Evolutionary conservation across 2,888 invertebrate species (phyloP).

Genomic region (Aelia acuminata): DNA sequence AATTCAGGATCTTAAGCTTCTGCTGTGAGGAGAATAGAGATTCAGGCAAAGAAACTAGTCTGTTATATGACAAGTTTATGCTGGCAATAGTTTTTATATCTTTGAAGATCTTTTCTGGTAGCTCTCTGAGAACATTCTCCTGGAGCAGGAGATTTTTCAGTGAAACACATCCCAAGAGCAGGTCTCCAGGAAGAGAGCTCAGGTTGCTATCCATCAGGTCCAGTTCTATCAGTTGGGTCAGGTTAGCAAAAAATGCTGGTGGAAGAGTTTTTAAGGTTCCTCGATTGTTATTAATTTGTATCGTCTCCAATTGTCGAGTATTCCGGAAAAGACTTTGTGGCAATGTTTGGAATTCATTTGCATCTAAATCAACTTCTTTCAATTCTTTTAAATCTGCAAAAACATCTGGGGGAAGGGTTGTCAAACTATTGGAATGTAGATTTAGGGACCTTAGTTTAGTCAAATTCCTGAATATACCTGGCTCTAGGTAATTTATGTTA

Average conservation of each 20-base stretch:
- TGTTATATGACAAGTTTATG: constrained; percentile 79
- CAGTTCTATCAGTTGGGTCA: constrained; percentile 70
- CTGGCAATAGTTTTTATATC: constrained; percentile 76
- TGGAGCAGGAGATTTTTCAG: constrained; percentile 76
- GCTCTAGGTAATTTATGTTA: constrained; percentile 75
- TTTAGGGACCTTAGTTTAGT: constrained; percentile 76
- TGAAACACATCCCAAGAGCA: constrained; percentile 75
- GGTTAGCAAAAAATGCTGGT: constrained; percentile 74
- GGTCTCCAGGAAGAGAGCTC: constrained; percentile 74
- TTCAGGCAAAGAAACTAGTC: constrained; percentile 74
- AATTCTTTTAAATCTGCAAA: constrained; percentile 77
- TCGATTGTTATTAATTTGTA: constrained; percentile 68
- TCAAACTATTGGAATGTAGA: constrained; percentile 78
- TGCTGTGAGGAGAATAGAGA: constrained; percentile 74
- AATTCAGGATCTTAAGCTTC: constrained; percentile 67
- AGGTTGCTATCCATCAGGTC: constrained; percentile 70
- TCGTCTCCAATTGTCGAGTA: constrained; percentile 71
- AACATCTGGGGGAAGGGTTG: constrained; percentile 74
- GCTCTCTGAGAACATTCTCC: constrained; percentile 71
- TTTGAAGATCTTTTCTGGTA: constrained; percentile 77
- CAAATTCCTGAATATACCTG: constrained; percentile 76
- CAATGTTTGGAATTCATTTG: constrained; percentile 77
- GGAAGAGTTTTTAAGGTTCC: constrained; percentile 74
- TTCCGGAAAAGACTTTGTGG: constrained; percentile 75
- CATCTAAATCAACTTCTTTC: constrained; percentile 74